phyloP scores from a whole-genome alignment of 2,113 vertebrate genomes.

The Notarius lentiginosus region DNA sequence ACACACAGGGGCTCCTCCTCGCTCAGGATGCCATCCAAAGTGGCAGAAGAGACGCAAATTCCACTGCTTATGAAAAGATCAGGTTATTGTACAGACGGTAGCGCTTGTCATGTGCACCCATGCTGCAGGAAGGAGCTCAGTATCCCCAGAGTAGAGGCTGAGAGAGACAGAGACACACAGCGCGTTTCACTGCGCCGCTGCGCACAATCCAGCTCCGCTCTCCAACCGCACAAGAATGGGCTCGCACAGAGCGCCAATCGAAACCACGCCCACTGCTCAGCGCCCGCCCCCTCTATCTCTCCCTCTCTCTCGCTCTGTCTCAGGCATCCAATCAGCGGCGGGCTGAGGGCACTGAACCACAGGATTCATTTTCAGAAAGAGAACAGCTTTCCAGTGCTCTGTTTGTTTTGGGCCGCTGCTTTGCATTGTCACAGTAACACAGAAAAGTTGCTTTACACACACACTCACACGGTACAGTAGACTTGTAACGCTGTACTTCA shows the following conservation, averaged over 20 bases:
- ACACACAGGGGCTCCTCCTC: conserved; percentile 58
- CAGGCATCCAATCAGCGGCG: conserved; percentile 8
- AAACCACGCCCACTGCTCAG: conserved; percentile 72
- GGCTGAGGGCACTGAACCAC: not conserved
- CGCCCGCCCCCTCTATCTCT: not conserved
- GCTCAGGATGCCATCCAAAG: conserved; percentile 59
- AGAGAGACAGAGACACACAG: conserved; percentile 28
- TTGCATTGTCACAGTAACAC: conserved; percentile 13
- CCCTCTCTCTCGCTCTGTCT: not conserved
- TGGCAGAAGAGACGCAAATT: conserved; percentile 48
- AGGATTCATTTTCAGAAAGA: not conserved
- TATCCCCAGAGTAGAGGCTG: conserved; percentile 27
- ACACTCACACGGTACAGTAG: not conserved
- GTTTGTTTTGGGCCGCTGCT: not conserved
- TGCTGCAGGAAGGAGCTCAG: conserved; percentile 47
- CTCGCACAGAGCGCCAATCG: conserved; percentile 71
- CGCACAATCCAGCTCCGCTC: conserved; percentile 45
- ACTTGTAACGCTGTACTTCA: not conserved
- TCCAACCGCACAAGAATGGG: conserved; percentile 72
- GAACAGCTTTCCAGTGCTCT: not conserved
- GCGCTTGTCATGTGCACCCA: conserved; percentile 60
- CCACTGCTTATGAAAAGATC: conserved; percentile 58
- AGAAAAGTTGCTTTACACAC: not conserved
- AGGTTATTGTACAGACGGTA: conserved; percentile 62
- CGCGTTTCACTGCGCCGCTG: conserved; percentile 29